Evolutionary conservation across 2,797 vertebrate genomes (phyloP), one percentile per base, ranked within the genome.

Genomic region (Margarornis squamiger): DNA sequence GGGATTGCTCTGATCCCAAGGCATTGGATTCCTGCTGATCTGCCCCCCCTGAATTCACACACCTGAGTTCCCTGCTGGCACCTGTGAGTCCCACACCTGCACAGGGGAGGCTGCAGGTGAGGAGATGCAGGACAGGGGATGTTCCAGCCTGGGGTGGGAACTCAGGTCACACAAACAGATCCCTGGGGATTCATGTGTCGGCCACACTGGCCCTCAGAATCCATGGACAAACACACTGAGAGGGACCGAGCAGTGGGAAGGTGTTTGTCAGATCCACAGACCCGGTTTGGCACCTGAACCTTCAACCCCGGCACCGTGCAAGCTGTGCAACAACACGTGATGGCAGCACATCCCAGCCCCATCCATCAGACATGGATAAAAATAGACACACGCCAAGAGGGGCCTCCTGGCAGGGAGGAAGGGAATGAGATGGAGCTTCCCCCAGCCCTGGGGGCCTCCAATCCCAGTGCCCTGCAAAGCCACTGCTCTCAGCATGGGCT

Each of bases 1-100:
- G 3, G 72, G 41, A 24, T 4, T 6, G n/a, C 27, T 7, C 27
- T 6, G 68, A 14, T 21, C 63, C 62, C 6, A 9, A 5, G 23
- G 29, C 10, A 3, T 3, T 6, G 10, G 24, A 27, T 0, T 10
- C 38, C 2, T 2, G 29, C 67, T 3, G 29, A 9, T 12, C 62
- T 5, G 63, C 21, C 8, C n/a, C 14, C 32, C 48, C 6, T 3
- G 9, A 7, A 27, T 11, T 19, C 39, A 8, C 86, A 26, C n/a
- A 1, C 52, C n/a, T 3, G 67, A 30, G 12, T 7, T 4, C 3
- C 38, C 5, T 5, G 68, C 39, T 24, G 77, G 6, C 72, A n/a
- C 30, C 71, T 6, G 67, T 8, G 4, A 54, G 24, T 34, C 3
- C 14, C 68, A 7, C 32, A 2, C 41, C 11, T 2, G 45, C 14